Base-by-base conservation (phyloP, 2,888 invertebrate genomes). In the Lithophane semibrunnea region DNA sequence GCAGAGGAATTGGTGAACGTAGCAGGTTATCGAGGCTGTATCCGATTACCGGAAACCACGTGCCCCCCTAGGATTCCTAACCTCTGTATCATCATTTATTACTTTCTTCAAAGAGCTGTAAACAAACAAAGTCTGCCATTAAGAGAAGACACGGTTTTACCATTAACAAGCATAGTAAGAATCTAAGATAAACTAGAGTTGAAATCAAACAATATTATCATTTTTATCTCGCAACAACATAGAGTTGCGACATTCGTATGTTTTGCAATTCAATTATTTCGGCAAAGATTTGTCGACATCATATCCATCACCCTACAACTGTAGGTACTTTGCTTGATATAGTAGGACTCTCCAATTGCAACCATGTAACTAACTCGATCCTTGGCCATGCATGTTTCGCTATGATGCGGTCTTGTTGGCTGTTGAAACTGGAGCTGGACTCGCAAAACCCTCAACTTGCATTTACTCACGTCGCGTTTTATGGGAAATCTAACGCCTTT, bases 151-250 rank as follows among this genome's bases (percentile, higher is more conserved):
- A 77, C 52, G 58, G 75, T 71, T 52, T 65, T 72, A 73, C 66
- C 78, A 82, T 73, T 49, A 83, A 74, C 58, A 77, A 71, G 63
- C 54, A 13, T 63, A 81, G n/a, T 81, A 64, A 74, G 68, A 66
- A 71, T 80, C 79, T 79, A 84, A 29, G 85, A 85, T 83, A 86
- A 86, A 75, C 79, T 86, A 88, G 89, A 91, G 90, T 78, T 84
- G 77, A 87, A 83, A 88, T 85, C 90, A 94, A 94, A 94, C 92
- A 93, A 84, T 80, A 88, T 88, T 91, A 92, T 91, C 91, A 83
- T 79, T 88, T 89, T 93, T 94, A 95, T 94, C 95, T 92, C 83
- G 82, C 44, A 78, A 88, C 88, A 91, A 92, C 86, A 88, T 92
- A 94, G 94, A 90, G 93, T 71, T 88, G 94, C 80, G 72, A 76